Base-by-base conservation (phyloP, 1,140 invertebrate genomes). In the Phortica variegata region DNA sequence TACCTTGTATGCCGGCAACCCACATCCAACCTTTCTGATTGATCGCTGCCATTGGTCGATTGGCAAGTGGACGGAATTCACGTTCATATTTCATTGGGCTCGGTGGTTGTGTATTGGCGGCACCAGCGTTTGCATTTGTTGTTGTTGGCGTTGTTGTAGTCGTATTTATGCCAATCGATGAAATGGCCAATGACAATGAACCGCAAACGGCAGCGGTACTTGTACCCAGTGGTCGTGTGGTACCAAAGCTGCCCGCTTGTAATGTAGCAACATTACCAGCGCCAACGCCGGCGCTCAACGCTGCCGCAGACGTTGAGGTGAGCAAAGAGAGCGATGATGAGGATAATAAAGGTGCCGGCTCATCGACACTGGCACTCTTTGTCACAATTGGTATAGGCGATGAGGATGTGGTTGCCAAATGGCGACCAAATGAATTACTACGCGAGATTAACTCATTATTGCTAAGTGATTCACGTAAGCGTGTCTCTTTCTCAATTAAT, bases 11-110 rank as follows among this genome's bases (percentile, higher is more conserved):
- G 32, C 88, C 87, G 15, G 87, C 86, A 49, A 91, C 83, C 83
- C 87, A 92, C 72, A 85, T 83, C 89, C 89, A 92, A 31, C 89
- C 89, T 37, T 83, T 81, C 79, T 76, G 77, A 79, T 83, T 90
- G 75, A 57, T 83, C 73, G 79, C 83, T 68, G 78, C 82, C 75
- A 60, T 78, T 55, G 75, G 79, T 71, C 65, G 78, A 77, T 74
- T 75, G 47, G 60, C 60, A 17, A 76, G 45, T 57, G 71, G 61
- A 59, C 69, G 61, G 61, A 71, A 62, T 58, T 76, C 74, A 9
- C 65, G 56, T 43, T 74, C 73, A 47, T 63, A 71, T 55, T 73
- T 69, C 46, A 76, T 55, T 34, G 73, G 72, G 59, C 72, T 75
- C 7, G 65, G 72, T 39, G 72, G 72, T 41, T 74, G 72, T 16